Conservation (phyloP, 2,113 vertebrate species). For the Octodon degus region DNA sequence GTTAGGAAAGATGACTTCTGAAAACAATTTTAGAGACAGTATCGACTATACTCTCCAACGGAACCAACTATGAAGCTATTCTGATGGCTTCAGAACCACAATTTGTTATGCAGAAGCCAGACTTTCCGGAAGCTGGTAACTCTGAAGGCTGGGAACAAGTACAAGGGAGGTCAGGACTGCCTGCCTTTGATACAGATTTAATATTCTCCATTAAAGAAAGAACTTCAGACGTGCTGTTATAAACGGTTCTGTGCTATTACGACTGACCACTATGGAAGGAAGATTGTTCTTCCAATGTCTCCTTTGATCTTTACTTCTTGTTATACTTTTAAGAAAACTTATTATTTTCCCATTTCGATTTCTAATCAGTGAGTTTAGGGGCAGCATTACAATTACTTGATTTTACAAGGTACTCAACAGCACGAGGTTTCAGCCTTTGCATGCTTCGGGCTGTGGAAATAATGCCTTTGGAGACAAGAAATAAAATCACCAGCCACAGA, state of each 20-base stretch:
- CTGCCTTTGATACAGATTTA: not conserved
- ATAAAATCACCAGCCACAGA: not conserved
- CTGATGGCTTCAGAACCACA: not conserved
- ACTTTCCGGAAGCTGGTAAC: not conserved
- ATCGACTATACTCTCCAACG: not conserved
- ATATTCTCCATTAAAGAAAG: slow-evolving; percentile 2
- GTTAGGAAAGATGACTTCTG: not conserved
- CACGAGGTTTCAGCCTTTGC: not conserved
- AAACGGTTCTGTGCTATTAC: not conserved
- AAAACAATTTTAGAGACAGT: not conserved
- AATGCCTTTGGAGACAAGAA: slow-evolving; percentile 1
- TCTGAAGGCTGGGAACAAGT: not conserved
- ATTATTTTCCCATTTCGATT: not conserved
- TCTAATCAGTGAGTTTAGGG: not conserved
- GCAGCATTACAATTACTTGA: not conserved
- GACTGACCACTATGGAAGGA: not conserved
- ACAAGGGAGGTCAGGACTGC: not conserved
- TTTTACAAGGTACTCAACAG: slow-evolving; percentile 13
- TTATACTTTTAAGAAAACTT: not conserved
- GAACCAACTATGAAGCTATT: not conserved
- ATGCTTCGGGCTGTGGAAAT: slow-evolving; percentile 3
- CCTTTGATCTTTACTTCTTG: not conserved
- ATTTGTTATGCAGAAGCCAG: not conserved
- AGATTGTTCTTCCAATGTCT: not conserved
- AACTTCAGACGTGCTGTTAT: slow-evolving; percentile 10